Base-by-base conservation (phyloP, 2,888 invertebrate species). In the Platerodrilus igneus region DNA sequence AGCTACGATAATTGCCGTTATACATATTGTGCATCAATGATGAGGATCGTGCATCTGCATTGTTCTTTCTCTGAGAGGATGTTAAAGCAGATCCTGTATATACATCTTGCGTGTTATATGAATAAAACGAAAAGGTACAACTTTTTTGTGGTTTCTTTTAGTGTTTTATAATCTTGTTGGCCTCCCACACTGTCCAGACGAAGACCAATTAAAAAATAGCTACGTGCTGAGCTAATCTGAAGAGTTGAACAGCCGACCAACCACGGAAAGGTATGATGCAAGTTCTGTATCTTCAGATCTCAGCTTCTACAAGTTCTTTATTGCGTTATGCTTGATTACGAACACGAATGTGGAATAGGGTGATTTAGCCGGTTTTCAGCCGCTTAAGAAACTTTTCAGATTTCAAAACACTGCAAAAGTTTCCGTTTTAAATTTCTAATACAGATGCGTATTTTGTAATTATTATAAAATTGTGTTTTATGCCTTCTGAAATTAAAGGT, bases 141-240 rank as follows among this genome's bases (percentile, higher is more conserved):
- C 21, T 29, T 29, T 35, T 35, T 26, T 27, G 29, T 42, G 29
- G 21, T 21, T 32, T 37, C 34, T 41, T 27, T 41, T 32, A 20
- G 27, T 27, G 35, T 40, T 37, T 36, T 39, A 39, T 39, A 30
- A 34, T 19, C 30, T 33, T 23, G 48, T 45, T 47, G 49, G 47
- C 52, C 53, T 54, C 56, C 52, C 54, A 55, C 53, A 54, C 48
- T 39, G 44, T 48, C 47, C 50, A 45, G 53, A 49, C 46, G 52
- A 50, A 63, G 60, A 62, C 65, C 65, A 66, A 66, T 66, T 66
- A 66, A 66, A 66, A 66, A 64, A 64, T 64, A 62, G 64, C 63
- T 63, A 59, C 63, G 62, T 60, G 62, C 59, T 53, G 63, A 50
- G 51, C 53, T 47, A 50, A 48, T 58, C 55, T 55, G 59, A 52